phyloP scores from a whole-genome alignment of 2,113 vertebrate species.

The Origma solitaria region DNA sequence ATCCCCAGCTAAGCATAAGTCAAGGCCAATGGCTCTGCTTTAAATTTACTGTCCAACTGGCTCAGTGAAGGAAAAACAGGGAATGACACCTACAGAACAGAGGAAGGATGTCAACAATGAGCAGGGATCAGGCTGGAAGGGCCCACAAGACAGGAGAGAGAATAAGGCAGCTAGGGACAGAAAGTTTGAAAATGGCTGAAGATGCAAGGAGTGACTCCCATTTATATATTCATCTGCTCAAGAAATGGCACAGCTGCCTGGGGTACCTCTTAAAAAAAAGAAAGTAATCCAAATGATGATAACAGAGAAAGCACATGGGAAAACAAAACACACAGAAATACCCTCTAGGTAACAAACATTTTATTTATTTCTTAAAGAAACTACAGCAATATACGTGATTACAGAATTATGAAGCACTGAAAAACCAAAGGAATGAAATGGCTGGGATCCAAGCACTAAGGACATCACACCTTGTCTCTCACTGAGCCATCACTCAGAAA shows the following conservation, averaged over 20 bases:
- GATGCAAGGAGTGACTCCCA: not conserved
- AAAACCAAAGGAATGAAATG: constrained; percentile 23
- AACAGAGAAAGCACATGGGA: not conserved
- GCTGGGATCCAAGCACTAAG: not conserved
- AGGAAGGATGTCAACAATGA: not conserved
- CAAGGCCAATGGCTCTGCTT: not conserved
- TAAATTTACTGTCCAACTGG: not conserved
- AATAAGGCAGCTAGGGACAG: not conserved
- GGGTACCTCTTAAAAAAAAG: not conserved
- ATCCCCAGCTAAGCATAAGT: not conserved
- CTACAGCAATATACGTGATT: constrained; percentile 54
- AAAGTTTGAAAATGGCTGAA: not conserved
- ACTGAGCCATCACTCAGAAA: constrained; percentile 84
- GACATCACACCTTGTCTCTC: constrained; percentile 76
- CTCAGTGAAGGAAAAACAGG: not conserved
- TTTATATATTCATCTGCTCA: not conserved
- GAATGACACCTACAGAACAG: not conserved
- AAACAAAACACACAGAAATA: not conserved
- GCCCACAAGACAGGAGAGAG: not conserved
- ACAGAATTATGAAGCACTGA: constrained; percentile 47
- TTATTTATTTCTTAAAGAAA: constrained; percentile 66
- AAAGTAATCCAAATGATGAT: not conserved
- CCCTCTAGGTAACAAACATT: constrained; percentile 33
- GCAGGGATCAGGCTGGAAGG: not conserved
- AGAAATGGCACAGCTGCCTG: not conserved